phyloP scores from a whole-genome alignment of 1,140 invertebrate species.

The Phymastichus coffea region DNA sequence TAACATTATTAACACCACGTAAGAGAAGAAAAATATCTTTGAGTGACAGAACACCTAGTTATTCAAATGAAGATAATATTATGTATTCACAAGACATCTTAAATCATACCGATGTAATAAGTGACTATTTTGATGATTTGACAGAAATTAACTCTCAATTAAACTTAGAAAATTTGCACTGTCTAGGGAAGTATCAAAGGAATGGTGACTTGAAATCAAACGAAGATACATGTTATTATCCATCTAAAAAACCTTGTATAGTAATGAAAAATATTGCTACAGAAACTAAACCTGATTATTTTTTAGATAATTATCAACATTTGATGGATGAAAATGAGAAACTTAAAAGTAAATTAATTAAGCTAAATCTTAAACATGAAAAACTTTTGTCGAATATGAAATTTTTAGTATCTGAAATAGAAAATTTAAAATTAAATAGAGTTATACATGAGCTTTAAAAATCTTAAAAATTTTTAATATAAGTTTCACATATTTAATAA shows the following conservation, averaged over 20 bases:
- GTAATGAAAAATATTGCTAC: slow-evolving; percentile 2
- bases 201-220: too few relatives aligned
- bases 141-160: too few relatives aligned
- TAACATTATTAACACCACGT: neutral
- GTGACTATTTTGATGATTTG: too few relatives aligned
- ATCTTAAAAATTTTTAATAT: neutral
- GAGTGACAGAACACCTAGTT: neutral
- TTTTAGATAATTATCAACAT: slow-evolving; percentile 15
- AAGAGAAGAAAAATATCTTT: slow-evolving; percentile 4
- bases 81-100: neutral
- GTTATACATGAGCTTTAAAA: neutral
- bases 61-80: neutral
- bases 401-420: slow-evolving; percentile 11
- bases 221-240: too few relatives aligned
- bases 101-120: too few relatives aligned
- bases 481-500: too few relatives aligned
- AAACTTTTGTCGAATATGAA: neutral
- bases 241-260: too few relatives aligned
- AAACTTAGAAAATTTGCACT: too few relatives aligned
- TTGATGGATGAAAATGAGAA: slow-evolving; percentile 13
- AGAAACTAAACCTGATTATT: slow-evolving; percentile 20
- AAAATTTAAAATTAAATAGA: neutral
- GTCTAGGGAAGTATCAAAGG: too few relatives aligned
- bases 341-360: slow-evolving; percentile 15
- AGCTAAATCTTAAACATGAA: slow-evolving; percentile 9